Conservation (phyloP, 2,888 invertebrate genomes). For the Tupiocoris notatus region DNA sequence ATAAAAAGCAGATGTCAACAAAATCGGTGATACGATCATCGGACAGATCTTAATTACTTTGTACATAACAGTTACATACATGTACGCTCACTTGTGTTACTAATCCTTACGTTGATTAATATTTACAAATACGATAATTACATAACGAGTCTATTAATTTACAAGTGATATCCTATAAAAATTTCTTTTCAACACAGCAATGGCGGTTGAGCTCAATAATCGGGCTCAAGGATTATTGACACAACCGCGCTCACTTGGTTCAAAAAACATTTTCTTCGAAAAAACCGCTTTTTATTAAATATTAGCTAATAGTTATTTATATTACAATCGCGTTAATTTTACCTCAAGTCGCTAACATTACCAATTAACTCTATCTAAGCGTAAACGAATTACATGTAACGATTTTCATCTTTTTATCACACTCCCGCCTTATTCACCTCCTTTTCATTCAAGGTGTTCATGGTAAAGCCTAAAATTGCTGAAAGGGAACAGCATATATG, state of each 20-base stretch:
- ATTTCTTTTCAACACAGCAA: not conserved
- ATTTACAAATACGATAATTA: not conserved
- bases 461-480: no score
- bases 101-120: no score
- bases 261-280: not conserved
- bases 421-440: conserved; percentile 3
- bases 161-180: not conserved
- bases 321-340: not conserved
- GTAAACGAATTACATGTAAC: conserved; percentile 10
- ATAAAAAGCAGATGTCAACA: conserved; percentile 19
- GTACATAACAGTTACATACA: conserved; percentile 19
- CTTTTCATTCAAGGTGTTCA: no score
- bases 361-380: conserved; percentile 10
- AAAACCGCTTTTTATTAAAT: not conserved
- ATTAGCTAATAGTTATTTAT: not conserved
- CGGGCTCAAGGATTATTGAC: conserved; percentile 38
- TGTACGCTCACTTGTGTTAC: not conserved
- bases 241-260: conserved; percentile 3
- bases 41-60: conserved; percentile 19
- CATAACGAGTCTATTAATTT: not conserved
- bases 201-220: conserved; percentile 33
- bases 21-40: conserved; percentile 12
- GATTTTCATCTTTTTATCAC: conserved; percentile 13
- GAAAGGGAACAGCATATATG: no score
- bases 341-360: not conserved